Percentiles rank a stretch among this genome's conserved stretches.
phyloP scores from a whole-genome alignment of 1,140 invertebrate genomes.

The Achatina immaculata region DNA sequence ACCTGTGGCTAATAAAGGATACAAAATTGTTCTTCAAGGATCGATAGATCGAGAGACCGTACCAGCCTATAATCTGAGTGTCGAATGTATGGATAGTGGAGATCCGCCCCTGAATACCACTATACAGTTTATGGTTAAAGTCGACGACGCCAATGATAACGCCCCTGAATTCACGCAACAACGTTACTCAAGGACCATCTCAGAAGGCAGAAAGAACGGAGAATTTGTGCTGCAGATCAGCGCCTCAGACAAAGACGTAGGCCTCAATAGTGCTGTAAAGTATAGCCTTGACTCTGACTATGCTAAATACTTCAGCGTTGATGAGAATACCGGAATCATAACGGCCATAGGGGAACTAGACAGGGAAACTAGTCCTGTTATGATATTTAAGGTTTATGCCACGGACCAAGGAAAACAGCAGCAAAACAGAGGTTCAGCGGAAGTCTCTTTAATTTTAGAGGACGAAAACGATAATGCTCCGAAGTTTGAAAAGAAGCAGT shows the following conservation, averaged over 20 bases:
- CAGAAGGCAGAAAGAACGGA: conserved; percentile 59
- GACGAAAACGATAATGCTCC: conserved; percentile 95
- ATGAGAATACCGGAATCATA: conserved; percentile 48
- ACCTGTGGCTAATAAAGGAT: conserved; percentile 46
- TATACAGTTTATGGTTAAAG: conserved; percentile 85
- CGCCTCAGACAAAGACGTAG: conserved; percentile 85
- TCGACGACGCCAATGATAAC: conserved; percentile 70
- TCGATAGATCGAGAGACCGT: conserved; percentile 84
- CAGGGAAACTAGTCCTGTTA: conserved; percentile 45
- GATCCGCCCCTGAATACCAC: conserved; percentile 65
- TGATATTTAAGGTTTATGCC: conserved; percentile 42
- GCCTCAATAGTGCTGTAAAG: conserved; percentile 75
- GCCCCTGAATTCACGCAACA: conserved; percentile 42
- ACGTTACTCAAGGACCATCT: conserved; percentile 75
- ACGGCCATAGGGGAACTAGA: conserved; percentile 45
- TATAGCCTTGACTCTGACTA: conserved; percentile 42
- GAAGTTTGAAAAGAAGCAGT: conserved; percentile 75
- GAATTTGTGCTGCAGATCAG: conserved; percentile 75
- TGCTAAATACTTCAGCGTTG: conserved; percentile 43
- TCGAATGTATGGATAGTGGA: conserved; percentile 72
- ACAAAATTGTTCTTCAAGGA: conserved; percentile 48
- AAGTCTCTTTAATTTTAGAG: conserved; percentile 87
- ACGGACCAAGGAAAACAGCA: conserved; percentile 36
- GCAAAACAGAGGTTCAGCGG: conserved; percentile 84
- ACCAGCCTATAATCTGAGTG: conserved; percentile 81